These are phyloP conservation scores for Sminthurides bifidus DNA, from an alignment of 1,140 invertebrate species.

Conservation along the genomic window DNA sequence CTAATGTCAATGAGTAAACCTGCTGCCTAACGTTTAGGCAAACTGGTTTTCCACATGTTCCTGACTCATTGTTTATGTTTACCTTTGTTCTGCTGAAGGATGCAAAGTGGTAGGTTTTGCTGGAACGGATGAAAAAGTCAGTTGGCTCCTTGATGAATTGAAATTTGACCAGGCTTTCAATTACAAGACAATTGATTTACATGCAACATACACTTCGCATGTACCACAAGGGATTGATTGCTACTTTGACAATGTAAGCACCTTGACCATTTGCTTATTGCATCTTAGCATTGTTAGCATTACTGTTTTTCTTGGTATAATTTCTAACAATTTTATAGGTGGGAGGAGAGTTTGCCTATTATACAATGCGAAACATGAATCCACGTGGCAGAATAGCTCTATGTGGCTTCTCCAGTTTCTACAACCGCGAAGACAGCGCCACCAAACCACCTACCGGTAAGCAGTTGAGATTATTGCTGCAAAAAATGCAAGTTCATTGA, in stretches of 20 bases:
- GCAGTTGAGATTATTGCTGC: no score
- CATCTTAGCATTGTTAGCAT: neutral
- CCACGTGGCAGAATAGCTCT: slow-evolving; percentile 36
- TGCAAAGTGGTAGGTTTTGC: slow-evolving; percentile 39
- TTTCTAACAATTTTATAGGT: slow-evolving; percentile 39
- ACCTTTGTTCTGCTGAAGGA: slow-evolving; percentile 34
- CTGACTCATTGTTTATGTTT: no score
- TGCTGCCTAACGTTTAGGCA: no score
- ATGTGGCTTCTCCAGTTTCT: slow-evolving; percentile 37
- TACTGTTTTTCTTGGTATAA: neutral
- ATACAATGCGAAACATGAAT: slow-evolving; percentile 33
- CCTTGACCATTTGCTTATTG: neutral
- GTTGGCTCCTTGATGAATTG: slow-evolving; percentile 40
- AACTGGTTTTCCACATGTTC: no score
- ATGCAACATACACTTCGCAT: slow-evolving; percentile 34
- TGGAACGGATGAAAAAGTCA: slow-evolving; percentile 38
- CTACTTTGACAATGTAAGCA: slow-evolving; percentile 59
- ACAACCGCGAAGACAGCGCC: neutral
- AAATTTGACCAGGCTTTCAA: slow-evolving; percentile 40
- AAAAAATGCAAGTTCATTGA: no score
- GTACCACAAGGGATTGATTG: slow-evolving; percentile 44
- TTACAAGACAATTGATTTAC: slow-evolving; percentile 38
- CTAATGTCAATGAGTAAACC: no score
- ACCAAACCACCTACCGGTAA: neutral
- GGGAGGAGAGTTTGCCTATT: slow-evolving; percentile 46